Evolutionary conservation across 2,797 vertebrate genomes (phyloP), one percentile per base, ranked within the genome.

Genomic region (Spatula versicolor): DNA sequence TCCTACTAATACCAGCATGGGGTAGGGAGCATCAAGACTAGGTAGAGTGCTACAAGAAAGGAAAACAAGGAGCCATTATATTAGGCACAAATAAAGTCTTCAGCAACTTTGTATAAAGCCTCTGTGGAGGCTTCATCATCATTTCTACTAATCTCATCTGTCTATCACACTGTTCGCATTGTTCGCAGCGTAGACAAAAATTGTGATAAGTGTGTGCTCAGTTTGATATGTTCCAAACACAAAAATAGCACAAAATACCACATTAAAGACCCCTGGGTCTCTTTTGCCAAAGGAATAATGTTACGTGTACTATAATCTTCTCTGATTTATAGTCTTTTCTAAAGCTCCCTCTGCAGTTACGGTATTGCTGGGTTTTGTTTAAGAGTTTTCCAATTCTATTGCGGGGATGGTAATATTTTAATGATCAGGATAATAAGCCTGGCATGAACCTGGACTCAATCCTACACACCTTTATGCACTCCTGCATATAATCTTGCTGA

Each of bases 1-100:
- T 4, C 99, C 99, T 0, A 97, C 98, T 46, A 99, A 94, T 21
- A 99, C 98, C 97, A 99, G 86, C 98, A 99, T 98, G 19, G 99
- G 99, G 81, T 99, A 99, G 1, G 98, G 98, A 26, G 98, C 94
- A 11, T 98, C 98, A 13, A 98, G 71, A 72, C 89, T 97, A 4
- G 98, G 98, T 58, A 99, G 94, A 20, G 99, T 99, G 96, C 99
- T 98, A 54, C 59, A 59, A 60, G 5, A 83, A 96, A 50, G 86
- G 15, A 72, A 80, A 67, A 93, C 2, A 59, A 71, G 26, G 31
- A 43, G 9, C 5, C 22, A 3, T 39, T 30, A 62, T 1, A 9
- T 31, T 50, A 9, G 28, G 28, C 6, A 20, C 23, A 39, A 66
- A 28, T 6, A 14, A 76, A 56, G 16, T 17, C 46, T 78, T 81